A percentile compares a stretch with the other conserved stretches of the same genome.
These are phyloP conservation scores for Borostomias antarcticus DNA, from an alignment of 2,797 vertebrate genomes.

Conservation along the genomic window DNA sequence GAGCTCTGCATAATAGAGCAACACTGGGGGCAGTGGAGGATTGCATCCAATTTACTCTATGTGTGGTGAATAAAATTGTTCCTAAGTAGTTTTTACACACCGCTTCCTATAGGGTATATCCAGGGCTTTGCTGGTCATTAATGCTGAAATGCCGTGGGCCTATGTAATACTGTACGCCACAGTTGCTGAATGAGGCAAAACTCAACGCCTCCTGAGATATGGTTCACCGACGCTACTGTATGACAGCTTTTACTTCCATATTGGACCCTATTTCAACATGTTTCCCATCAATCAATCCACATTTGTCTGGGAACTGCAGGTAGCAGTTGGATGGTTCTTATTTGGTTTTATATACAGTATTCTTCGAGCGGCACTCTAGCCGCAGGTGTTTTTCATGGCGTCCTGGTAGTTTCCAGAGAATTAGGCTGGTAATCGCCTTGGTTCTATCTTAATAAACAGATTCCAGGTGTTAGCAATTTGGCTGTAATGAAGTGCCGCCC, in stretches of 20 bases:
- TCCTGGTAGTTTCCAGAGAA: constrained; percentile 44
- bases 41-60: constrained; percentile 4
- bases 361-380: constrained; percentile 16
- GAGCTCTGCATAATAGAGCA: constrained; percentile 15
- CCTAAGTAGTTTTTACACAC: neutral
- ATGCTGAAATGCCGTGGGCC: neutral
- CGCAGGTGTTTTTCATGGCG: constrained; percentile 44
- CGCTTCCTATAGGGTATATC: neutral
- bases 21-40: constrained; percentile 19
- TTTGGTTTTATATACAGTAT: constrained; percentile 32
- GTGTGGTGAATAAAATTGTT: neutral
- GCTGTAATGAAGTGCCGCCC: constrained; percentile 76
- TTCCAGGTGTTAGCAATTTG: constrained; percentile 75
- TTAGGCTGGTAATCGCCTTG: constrained; percentile 56
- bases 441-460: constrained; percentile 67
- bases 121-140: neutral
- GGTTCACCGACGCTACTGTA: constrained; percentile 35
- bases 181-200: neutral
- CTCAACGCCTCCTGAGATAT: constrained; percentile 38
- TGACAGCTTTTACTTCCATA: constrained; percentile 4
- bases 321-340: constrained; percentile 25
- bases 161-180: constrained; percentile 5
- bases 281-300: constrained; percentile 32
- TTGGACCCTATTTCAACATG: neutral
- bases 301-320: constrained; percentile 7